Evolutionary conservation across 2,113 vertebrate genomes (phyloP).

Genomic region (Myotis lucifugus): DNA sequence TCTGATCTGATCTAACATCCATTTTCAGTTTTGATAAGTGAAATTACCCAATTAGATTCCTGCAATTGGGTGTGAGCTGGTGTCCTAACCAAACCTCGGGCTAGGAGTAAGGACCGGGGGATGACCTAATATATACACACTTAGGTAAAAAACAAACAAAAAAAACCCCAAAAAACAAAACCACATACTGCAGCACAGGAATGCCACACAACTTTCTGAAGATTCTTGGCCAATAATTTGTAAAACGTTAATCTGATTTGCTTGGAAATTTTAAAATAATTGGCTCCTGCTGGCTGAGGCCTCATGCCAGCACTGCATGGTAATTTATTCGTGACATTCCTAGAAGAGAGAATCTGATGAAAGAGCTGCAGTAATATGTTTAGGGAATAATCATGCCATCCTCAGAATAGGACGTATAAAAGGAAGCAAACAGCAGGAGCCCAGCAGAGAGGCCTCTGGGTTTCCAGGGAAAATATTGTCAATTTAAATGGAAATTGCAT

Average conservation of each 20-base stretch:
- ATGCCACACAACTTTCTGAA: conserved; percentile 46
- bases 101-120: not conserved
- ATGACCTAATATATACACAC: not conserved
- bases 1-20: conserved; percentile 54
- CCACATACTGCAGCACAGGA: conserved; percentile 2
- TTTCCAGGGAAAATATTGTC: conserved; percentile 61
- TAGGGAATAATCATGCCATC: conserved; percentile 65
- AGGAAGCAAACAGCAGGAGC: conserved; percentile 45
- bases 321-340: conserved; percentile 79
- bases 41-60: conserved; percentile 30
- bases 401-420: conserved; percentile 47
- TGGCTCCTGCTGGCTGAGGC: conserved; percentile 77
- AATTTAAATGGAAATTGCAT: conserved; percentile 72
- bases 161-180: not conserved
- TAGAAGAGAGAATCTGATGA: conserved; percentile 72
- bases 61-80: conserved; percentile 15
- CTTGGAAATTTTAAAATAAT: conserved; percentile 78
- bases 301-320: conserved; percentile 70
- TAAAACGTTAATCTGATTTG: conserved; percentile 71
- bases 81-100: not conserved
- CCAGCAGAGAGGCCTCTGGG: conserved; percentile 46
- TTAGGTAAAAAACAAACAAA: not conserved
- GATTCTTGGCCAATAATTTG: conserved; percentile 71
- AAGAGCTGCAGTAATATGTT: conserved; percentile 65
- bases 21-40: conserved; percentile 66